A percentile compares a stretch with the other conserved stretches of the same genome.
Conservation (phyloP, 2,888 invertebrate species). For the Hypolimnas misippus region DNA sequence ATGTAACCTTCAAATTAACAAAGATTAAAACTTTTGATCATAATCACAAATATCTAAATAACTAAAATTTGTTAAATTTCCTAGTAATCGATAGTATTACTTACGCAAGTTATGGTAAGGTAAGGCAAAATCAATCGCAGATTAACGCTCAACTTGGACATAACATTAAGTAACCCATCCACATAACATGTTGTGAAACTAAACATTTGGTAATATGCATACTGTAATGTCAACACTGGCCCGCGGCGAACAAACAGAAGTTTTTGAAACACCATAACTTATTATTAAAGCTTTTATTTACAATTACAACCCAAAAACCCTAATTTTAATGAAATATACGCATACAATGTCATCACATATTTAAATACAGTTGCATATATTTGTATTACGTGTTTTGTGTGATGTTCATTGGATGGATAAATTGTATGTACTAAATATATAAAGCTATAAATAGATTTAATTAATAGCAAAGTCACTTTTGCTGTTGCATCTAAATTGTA, state of each 20-base stretch:
- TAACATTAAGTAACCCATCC: constrained; percentile 32
- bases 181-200: constrained; percentile 36
- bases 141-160: constrained; percentile 17
- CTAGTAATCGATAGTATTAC: not conserved
- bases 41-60: no score
- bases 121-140: constrained; percentile 19
- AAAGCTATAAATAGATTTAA: not conserved
- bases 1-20: no score
- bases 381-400: not conserved
- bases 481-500: not conserved
- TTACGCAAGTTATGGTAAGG: not conserved
- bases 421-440: not conserved
- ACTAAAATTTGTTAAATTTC: no score
- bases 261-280: constrained; percentile 8
- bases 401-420: not conserved
- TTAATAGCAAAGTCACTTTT: not conserved
- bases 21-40: no score
- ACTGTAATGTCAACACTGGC: constrained; percentile 35
- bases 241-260: constrained; percentile 17
- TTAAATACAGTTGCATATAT: not conserved
- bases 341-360: no score
- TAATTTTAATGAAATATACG: no score
- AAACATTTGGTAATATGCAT: constrained; percentile 37
- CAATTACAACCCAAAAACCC: no score
- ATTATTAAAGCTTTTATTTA: not conserved